These are phyloP conservation scores for Parasteatoda tepidariorum DNA, from an alignment of 1,140 invertebrate genomes.

Conservation along the genomic window DNA sequence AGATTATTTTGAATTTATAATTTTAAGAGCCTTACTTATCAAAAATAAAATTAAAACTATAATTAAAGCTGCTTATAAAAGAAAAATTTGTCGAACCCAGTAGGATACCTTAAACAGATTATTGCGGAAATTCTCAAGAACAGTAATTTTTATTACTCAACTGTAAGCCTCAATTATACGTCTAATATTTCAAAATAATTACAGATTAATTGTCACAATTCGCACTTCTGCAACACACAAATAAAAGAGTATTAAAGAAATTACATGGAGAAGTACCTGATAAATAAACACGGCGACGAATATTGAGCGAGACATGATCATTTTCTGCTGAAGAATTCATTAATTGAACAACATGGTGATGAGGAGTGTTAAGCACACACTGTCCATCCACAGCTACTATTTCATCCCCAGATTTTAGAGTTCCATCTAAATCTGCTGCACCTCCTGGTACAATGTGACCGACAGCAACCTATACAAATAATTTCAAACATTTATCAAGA, in stretches of 20 bases:
- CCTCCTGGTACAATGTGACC: slow-evolving; percentile 95
- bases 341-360: slow-evolving; percentile 88
- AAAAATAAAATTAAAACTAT: too few species aligned
- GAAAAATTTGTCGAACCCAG: too few species aligned
- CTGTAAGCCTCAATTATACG: too few species aligned
- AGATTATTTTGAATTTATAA: too few species aligned
- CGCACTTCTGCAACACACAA: too few species aligned
- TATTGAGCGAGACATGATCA: slow-evolving; percentile 80
- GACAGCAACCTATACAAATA: slow-evolving; percentile 79
- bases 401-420: slow-evolving; percentile 87
- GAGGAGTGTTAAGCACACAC: slow-evolving; percentile 85
- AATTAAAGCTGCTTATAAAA: too few species aligned
- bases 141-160: too few species aligned
- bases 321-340: slow-evolving; percentile 86
- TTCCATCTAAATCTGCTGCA: slow-evolving; percentile 88
- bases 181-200: too few species aligned
- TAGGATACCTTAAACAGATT: too few species aligned
- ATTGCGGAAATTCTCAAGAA: too few species aligned
- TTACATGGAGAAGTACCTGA: not conserved
- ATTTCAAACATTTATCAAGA: not conserved
- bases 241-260: not conserved
- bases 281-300: slow-evolving; percentile 63
- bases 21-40: too few species aligned
- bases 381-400: slow-evolving; percentile 88
- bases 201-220: too few species aligned